These are phyloP conservation scores for Muricea muricata DNA, from an alignment of 92 coral and sea anemone genomes.

Conservation along the genomic window DNA sequence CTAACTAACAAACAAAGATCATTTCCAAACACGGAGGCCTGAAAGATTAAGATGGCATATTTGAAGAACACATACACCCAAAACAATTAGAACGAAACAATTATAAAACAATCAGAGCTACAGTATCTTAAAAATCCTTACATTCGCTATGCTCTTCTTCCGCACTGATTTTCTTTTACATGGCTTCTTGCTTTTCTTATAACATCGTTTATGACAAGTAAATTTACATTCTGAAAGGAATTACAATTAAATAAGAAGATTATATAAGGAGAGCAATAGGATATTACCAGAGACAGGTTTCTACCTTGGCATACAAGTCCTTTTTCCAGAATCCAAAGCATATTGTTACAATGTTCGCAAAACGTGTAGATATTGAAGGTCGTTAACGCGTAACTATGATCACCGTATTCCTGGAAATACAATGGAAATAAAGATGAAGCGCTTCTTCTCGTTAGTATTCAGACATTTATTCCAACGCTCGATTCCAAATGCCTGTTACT, in stretches of 20 bases:
- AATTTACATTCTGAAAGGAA: constrained; percentile 80
- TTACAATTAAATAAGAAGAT: background rate
- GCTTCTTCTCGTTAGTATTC: no score
- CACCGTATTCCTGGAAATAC: constrained; percentile 68
- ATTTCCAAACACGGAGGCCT: constrained; percentile 83
- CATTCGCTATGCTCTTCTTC: constrained; percentile 73
- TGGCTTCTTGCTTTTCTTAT: constrained; percentile 73
- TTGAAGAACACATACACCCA: background rate
- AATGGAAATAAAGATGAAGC: background rate
- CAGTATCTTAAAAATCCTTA: no score
- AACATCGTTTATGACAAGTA: constrained; percentile 96
- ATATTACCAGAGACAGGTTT: background rate
- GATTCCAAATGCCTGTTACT: constrained; percentile 14
- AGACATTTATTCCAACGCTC: no score
- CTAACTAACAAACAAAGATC: constrained; percentile 78
- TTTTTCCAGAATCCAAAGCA: constrained; percentile 94
- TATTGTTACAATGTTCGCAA: constrained; percentile 90
- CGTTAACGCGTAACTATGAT: constrained; percentile 82
- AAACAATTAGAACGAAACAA: background rate
- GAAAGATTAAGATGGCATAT: constrained; percentile 12
- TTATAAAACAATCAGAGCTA: no score
- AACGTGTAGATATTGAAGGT: constrained; percentile 95
- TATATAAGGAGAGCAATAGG: background rate
- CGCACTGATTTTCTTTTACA: constrained; percentile 71
- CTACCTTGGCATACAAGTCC: constrained; percentile 98